phyloP scores from a whole-genome alignment of 2,113 vertebrate species.

The Silurus meridionalis region DNA sequence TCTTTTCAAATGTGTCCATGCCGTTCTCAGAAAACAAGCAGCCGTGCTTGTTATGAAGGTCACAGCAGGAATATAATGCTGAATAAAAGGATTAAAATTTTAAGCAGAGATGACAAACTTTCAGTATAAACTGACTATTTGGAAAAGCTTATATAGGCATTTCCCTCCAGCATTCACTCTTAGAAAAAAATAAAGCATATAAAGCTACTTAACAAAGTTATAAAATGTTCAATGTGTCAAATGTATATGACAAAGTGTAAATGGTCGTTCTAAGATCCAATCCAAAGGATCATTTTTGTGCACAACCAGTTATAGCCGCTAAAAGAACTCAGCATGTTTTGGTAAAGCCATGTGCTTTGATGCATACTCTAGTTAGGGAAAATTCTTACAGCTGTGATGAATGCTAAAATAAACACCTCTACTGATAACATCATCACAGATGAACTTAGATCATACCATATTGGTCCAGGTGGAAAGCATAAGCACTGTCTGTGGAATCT shows the following conservation, averaged over 20 bases:
- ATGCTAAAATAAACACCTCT: constrained; percentile 55
- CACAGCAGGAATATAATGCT: constrained; percentile 33
- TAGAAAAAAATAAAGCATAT: not conserved
- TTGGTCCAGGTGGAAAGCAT: constrained; percentile 46
- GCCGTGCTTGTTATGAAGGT: constrained; percentile 12
- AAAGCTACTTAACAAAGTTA: not conserved
- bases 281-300: constrained; percentile 27
- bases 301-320: constrained; percentile 22
- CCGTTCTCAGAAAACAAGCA: constrained; percentile 31
- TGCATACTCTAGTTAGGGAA: constrained; percentile 46
- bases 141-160: not conserved
- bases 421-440: constrained; percentile 60
- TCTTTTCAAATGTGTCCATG: constrained; percentile 36
- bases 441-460: constrained; percentile 40
- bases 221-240: not conserved
- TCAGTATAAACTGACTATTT: constrained; percentile 12
- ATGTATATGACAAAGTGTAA: not conserved
- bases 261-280: not conserved
- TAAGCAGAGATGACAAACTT: constrained; percentile 33
- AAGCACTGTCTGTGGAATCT: constrained; percentile 52
- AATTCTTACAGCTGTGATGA: constrained; percentile 57
- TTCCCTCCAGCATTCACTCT: not conserved
- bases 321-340: constrained; percentile 53
- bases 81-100: constrained; percentile 25
- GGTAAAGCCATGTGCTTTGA: constrained; percentile 50